phyloP scores from a whole-genome alignment of 2,888 invertebrate genomes.

The Philereme vetulata region DNA sequence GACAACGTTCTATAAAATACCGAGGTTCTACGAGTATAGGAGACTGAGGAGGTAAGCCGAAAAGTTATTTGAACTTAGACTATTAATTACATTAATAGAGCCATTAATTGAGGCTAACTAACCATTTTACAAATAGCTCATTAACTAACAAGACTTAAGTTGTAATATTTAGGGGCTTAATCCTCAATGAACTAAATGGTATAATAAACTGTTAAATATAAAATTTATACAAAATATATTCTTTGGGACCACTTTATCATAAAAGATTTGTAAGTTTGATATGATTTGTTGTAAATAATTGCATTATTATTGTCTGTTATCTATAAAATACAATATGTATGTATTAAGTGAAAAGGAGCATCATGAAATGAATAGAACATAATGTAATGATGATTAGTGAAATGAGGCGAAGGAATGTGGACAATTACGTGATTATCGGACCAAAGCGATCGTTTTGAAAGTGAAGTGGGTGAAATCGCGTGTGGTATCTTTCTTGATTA shows the following conservation, averaged over 20 bases:
- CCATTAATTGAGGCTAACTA: slow-evolving; percentile 31
- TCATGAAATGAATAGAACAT: slow-evolving; percentile 1
- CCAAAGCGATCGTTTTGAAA: slow-evolving; percentile 46
- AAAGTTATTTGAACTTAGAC: slow-evolving; percentile 24
- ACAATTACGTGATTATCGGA: slow-evolving; percentile 41
- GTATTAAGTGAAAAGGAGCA: not conserved
- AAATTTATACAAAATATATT: not conserved
- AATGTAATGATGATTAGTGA: slow-evolving; percentile 32
- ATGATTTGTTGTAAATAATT: not conserved
- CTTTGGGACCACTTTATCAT: too few relatives aligned
- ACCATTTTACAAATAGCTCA: slow-evolving; percentile 30
- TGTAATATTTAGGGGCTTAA: slow-evolving; percentile 9
- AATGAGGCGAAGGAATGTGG: slow-evolving; percentile 44
- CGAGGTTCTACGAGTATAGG: not conserved
- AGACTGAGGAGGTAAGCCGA: not conserved
- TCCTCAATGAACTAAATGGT: not conserved
- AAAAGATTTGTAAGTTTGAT: not conserved
- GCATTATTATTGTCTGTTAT: too few relatives aligned
- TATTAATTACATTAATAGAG: slow-evolving; percentile 36
- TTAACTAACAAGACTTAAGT: slow-evolving; percentile 28
- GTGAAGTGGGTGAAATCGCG: slow-evolving; percentile 47
- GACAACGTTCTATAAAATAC: too few relatives aligned
- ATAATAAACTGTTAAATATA: not conserved
- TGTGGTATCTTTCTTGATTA: slow-evolving; percentile 28
- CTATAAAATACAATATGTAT: not conserved